A percentile compares a stretch with the other conserved stretches of the same genome.
Conservation (phyloP, 2,113 vertebrate species). For the Nothoprocta pentlandii region DNA sequence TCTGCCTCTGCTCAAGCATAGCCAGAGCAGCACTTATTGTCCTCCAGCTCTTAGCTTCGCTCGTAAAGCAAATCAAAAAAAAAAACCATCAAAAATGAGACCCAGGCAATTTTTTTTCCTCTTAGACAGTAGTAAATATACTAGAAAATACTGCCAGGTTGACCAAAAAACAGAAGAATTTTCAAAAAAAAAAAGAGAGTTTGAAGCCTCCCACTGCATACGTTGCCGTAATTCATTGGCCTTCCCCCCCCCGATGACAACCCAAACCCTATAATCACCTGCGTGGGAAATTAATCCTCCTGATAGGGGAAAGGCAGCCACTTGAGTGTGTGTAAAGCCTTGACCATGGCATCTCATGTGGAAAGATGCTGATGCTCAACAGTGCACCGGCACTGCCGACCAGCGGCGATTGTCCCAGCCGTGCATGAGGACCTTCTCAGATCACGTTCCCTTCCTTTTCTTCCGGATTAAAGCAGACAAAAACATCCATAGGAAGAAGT, state of each 20-base stretch:
- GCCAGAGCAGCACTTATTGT: neutral
- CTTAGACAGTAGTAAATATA: neutral
- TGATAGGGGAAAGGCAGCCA: neutral
- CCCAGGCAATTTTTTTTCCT: neutral
- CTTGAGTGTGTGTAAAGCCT: neutral
- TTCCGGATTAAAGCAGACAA: neutral
- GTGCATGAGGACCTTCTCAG: neutral
- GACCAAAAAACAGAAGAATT: neutral
- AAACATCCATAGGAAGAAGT: neutral
- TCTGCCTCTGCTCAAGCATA: neutral
- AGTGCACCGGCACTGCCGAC: neutral
- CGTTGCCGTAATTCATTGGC: neutral
- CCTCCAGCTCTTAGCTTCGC: conserved; percentile 24
- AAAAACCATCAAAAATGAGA: neutral
- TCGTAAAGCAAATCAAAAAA: conserved; percentile 24
- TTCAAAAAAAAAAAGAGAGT: neutral
- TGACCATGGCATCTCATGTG: neutral
- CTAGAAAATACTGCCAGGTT: neutral
- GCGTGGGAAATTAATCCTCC: neutral
- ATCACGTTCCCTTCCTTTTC: neutral
- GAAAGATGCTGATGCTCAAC: neutral
- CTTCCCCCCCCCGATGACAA: conserved; percentile 18
- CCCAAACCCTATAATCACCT: neutral
- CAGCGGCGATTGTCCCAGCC: neutral
- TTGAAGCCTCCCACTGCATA: neutral